Percentiles rank a stretch among this genome's conserved stretches.
phyloP scores from a whole-genome alignment of 2,113 vertebrate genomes.

The Origma solitaria region DNA sequence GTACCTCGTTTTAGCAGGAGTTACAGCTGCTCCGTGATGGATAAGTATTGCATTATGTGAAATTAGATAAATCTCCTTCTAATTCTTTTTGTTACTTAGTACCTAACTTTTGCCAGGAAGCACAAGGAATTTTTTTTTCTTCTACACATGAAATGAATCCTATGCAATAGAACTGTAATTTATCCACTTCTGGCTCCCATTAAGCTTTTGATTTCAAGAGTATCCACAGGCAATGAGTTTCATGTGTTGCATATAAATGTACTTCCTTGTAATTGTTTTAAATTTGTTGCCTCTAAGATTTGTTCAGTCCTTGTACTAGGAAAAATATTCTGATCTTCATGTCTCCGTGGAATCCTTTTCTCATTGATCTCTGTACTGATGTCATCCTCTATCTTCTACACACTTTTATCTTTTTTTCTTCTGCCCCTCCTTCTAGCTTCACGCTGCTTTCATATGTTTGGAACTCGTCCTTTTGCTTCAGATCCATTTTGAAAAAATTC shows the following conservation, averaged over 20 bases:
- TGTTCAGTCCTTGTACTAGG: background rate
- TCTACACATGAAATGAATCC: background rate
- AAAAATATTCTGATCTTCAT: background rate
- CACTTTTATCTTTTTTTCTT: background rate
- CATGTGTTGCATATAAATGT: background rate
- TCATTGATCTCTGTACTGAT: background rate
- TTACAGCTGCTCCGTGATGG: background rate
- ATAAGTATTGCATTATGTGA: background rate
- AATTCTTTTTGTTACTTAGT: background rate
- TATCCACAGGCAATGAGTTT: conserved; percentile 18
- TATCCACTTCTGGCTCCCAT: background rate
- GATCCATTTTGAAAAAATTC: background rate
- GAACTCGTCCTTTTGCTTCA: background rate
- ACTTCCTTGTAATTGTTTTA: background rate
- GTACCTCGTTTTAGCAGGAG: background rate
- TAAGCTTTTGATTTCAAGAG: conserved; percentile 11
- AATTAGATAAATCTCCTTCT: background rate
- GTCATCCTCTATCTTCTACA: background rate
- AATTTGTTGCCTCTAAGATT: background rate
- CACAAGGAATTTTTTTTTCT: background rate
- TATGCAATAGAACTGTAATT: background rate
- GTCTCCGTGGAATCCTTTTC: background rate
- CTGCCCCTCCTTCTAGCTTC: background rate
- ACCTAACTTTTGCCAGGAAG: background rate
- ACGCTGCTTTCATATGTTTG: background rate